These are phyloP conservation scores for Papilio polyxenes DNA, from an alignment of 1,140 invertebrate genomes.

Conservation along the genomic window DNA sequence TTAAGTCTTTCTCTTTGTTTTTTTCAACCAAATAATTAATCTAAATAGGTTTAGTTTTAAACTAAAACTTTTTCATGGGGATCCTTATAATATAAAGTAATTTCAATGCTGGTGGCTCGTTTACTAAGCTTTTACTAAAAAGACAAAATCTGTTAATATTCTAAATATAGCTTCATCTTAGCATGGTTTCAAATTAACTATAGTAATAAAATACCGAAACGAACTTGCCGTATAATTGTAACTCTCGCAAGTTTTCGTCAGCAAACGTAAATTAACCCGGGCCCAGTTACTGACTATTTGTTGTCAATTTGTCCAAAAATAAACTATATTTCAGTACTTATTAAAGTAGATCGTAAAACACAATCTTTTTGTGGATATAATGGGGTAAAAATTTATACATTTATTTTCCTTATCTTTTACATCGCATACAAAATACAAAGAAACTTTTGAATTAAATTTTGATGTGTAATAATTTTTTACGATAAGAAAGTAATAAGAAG, in stretches of 20 bases:
- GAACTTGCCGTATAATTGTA: background rate
- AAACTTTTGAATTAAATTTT: conserved; percentile 3
- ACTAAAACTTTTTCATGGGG: too few relatives aligned
- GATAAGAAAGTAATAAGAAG: conserved; percentile 20
- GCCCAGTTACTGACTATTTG: background rate
- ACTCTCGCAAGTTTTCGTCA: background rate
- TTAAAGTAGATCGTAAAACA: background rate
- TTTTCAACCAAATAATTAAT: too few relatives aligned
- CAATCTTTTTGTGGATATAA: background rate
- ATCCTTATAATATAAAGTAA: too few relatives aligned
- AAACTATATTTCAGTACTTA: background rate
- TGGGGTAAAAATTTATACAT: background rate
- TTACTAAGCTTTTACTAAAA: too few relatives aligned
- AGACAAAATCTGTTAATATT: background rate
- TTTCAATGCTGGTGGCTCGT: too few relatives aligned
- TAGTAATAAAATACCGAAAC: background rate
- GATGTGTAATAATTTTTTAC: conserved; percentile 18
- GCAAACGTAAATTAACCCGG: background rate
- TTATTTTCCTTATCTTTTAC: conserved; percentile 20
- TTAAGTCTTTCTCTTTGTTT: too few relatives aligned
- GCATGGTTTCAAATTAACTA: background rate
- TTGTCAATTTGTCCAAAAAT: background rate
- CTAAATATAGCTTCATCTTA: background rate
- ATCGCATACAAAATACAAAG: background rate
- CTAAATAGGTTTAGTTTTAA: too few relatives aligned